Evolutionary conservation across 2,888 invertebrate species (phyloP), one percentile per base, ranked within the genome.

Genomic region (Rhaphigaster nebulosa): DNA sequence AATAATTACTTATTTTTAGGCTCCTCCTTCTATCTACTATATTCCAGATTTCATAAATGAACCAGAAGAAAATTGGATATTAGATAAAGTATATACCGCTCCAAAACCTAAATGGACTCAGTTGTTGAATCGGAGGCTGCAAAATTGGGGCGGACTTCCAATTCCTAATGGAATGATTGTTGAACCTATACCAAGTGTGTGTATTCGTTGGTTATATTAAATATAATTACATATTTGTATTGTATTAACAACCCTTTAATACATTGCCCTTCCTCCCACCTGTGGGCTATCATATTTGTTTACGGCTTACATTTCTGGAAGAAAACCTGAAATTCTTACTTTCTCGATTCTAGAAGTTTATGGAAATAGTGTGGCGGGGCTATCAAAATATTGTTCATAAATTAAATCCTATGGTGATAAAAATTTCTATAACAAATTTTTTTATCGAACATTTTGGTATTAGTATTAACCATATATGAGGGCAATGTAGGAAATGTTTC

Each of bases 91-190:
- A 45, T 96, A 97, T 93, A 94, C 95, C 70, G 96, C 96, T 20
- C 99, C 99, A 1, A 93, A 97, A 96, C 99, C 99, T 18, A 98
- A 98, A 94, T 99, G 99, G 99, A 98, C 98, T 2, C 97, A 97
- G 93, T 95, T 99, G 76, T 96, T 97, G 38, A 97, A 98, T 93
- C 95, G 99, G 92, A 95, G 99, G 92, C 95, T 99, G n/a, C 98
- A 99, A 93, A 99, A 99, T 94, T 99, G 99, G 96, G 99, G 99
- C 45, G 99, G 99, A 0, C 94, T 98, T 91, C 99, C 99, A 0
- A 98, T 98, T 93, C 95, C 95, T 29, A 98, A 98, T 93, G 98
- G 98, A 91, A 98, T 99, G 98, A 96, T 99, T 92, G 96, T 97
- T 0, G 99, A 99, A 94, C 94, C 95, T 92, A 96, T 99, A 92